These are phyloP conservation scores for Leistus spinibarbis DNA, from an alignment of 2,888 invertebrate species.

Conservation along the genomic window DNA sequence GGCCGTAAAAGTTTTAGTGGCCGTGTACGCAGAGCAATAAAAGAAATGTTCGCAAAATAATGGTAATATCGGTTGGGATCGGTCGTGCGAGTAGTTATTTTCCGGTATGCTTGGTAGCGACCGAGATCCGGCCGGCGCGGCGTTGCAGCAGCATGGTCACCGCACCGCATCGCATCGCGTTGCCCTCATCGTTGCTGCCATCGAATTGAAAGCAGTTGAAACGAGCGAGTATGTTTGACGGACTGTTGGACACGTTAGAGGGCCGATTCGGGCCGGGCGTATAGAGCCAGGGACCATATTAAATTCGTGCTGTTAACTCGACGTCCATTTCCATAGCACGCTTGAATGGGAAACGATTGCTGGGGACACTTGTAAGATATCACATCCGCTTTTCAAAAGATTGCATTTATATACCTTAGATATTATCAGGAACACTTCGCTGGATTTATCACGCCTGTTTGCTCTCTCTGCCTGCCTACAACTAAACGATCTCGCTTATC, in stretches of 20 bases:
- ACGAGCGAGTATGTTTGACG: conserved; percentile 8
- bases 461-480: no score
- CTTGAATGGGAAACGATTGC: neutral
- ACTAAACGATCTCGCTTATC: no score
- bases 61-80: neutral
- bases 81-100: neutral
- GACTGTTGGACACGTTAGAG: conserved; percentile 7
- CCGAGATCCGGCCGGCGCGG: neutral
- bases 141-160: no score
- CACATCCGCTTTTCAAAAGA: neutral
- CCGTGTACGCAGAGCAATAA: neutral
- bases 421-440: neutral
- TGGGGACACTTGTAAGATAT: neutral
- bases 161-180: no score
- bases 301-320: conserved; percentile 2
- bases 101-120: neutral
- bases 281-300: neutral
- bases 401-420: neutral
- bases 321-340: conserved; percentile 2
- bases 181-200: no score
- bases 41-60: neutral
- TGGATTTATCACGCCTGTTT: no score
- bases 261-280: no score
- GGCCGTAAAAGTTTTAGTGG: neutral
- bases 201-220: neutral